phyloP scores from a whole-genome alignment of 2,888 invertebrate species.

The Synanthedon andrenaeformis region DNA sequence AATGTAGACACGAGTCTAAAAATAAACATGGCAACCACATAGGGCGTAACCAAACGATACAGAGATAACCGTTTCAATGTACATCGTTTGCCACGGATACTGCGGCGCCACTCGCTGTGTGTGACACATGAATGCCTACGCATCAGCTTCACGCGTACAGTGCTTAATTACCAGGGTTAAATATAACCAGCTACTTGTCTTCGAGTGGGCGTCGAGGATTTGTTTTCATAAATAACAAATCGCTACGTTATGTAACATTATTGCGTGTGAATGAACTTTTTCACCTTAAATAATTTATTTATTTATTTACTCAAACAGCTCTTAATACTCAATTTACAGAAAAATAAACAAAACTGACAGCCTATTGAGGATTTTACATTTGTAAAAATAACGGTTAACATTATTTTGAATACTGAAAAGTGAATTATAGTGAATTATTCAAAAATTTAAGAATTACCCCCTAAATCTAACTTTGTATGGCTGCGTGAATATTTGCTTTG shows the following conservation, averaged over 20 bases:
- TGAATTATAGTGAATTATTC: no score
- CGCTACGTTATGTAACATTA: neutral
- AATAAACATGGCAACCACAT: conserved; percentile 57
- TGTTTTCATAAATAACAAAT: conserved; percentile 10
- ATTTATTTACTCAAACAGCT: no score
- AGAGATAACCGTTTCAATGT: conserved; percentile 51
- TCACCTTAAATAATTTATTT: neutral
- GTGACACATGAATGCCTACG: conserved; percentile 34
- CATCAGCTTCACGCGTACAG: conserved; percentile 20
- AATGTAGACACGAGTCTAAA: conserved; percentile 59
- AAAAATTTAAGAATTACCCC: neutral
- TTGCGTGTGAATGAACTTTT: neutral
- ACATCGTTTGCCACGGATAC: conserved; percentile 26
- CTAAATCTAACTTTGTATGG: conserved; percentile 17
- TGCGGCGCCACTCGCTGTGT: conserved; percentile 27
- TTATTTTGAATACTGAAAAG: neutral
- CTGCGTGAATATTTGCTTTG: no score
- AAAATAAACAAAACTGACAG: no score
- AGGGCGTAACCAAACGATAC: conserved; percentile 54
- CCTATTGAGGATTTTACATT: no score
- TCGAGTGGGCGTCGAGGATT: conserved; percentile 23
- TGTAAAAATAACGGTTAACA: neutral
- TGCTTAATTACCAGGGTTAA: conserved; percentile 41
- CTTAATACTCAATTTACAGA: neutral
- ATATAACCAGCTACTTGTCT: conserved; percentile 24